Evolutionary conservation across 2,797 vertebrate species (phyloP).

Genomic region (Siniperca scherzeri): DNA sequence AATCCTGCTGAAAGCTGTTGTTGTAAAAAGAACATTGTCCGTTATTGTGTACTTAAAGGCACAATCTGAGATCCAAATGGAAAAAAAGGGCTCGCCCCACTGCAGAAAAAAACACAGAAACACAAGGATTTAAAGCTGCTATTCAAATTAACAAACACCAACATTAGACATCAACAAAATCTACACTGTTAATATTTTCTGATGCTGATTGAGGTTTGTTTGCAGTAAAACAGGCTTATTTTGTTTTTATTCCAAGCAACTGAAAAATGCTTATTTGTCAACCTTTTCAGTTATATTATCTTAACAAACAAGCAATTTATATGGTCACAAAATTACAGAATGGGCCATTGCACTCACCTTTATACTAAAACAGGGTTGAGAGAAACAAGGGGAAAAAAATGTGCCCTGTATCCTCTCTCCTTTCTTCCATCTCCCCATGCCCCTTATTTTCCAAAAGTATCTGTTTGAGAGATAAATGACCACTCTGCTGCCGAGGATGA

Average conservation of each 20-base stretch:
- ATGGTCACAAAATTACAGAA: constrained; percentile 32
- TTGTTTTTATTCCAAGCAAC: constrained; percentile 10
- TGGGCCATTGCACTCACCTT: constrained; percentile 44
- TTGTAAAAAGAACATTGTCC: constrained; percentile 23
- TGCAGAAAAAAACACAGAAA: background rate
- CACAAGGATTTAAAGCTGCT: constrained; percentile 6
- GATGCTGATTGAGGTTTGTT: constrained; percentile 4
- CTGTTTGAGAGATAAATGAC: constrained; percentile 90
- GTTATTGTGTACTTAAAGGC: constrained; percentile 26
- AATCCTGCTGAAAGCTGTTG: constrained; percentile 53
- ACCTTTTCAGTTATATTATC: constrained; percentile 4
- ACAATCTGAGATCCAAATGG: constrained; percentile 28
- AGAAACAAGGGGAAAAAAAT: constrained; percentile 51
- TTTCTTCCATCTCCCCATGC: constrained; percentile 69
- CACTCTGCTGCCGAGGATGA: constrained; percentile 85
- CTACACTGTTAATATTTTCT: background rate
- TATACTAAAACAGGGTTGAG: constrained; percentile 48
- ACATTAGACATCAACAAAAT: background rate
- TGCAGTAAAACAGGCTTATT: background rate
- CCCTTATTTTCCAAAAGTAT: constrained; percentile 87
- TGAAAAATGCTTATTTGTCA: constrained; percentile 22
- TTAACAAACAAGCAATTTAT: constrained; percentile 35
- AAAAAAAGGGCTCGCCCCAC: background rate
- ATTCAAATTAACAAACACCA: constrained; percentile 13
- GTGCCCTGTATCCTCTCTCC: constrained; percentile 72